These are phyloP conservation scores for Macrotis lagotis DNA, from an alignment of 2,113 vertebrate species.

Conservation along the genomic window DNA sequence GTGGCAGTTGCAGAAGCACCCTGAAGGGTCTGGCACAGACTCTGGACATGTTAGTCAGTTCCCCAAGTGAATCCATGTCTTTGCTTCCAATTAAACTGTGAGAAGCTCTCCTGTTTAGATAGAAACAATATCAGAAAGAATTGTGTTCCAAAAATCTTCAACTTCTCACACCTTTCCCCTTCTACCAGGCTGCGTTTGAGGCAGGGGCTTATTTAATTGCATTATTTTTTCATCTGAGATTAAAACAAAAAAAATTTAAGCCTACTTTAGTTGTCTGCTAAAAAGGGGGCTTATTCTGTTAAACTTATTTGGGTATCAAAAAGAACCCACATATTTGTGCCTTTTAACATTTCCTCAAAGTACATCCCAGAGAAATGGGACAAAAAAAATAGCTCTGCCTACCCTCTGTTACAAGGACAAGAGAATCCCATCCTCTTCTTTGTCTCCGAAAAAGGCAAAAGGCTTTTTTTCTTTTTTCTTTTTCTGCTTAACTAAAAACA, in stretches of 20 bases:
- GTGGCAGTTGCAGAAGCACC: slow-evolving; percentile 56
- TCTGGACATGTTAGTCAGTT: not conserved
- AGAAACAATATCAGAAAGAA: not conserved
- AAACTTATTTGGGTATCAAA: slow-evolving; percentile 57
- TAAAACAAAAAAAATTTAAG: not conserved
- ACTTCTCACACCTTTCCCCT: not conserved
- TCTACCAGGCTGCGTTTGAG: not conserved
- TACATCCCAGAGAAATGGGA: slow-evolving; percentile 40
- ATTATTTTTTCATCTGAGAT: not conserved
- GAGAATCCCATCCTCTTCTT: slow-evolving; percentile 43
- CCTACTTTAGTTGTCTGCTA: not conserved
- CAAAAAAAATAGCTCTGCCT: slow-evolving; percentile 38
- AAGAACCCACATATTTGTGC: slow-evolving; percentile 29
- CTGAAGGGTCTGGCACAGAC: slow-evolving; percentile 40
- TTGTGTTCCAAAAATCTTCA: slow-evolving; percentile 50
- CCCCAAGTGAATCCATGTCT: not conserved
- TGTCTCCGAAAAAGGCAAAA: slow-evolving; percentile 50
- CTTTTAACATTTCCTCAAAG: slow-evolving; percentile 62
- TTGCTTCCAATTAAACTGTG: slow-evolving; percentile 56
- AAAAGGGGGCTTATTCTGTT: not conserved
- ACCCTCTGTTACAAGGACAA: slow-evolving; percentile 44
- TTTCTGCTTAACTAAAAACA: not conserved
- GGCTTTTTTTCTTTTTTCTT: not conserved
- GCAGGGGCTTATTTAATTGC: not conserved
- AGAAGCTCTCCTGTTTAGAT: slow-evolving; percentile 45